A percentile compares a stretch with the other conserved stretches of the same genome.
phyloP scores from a whole-genome alignment of 2,113 vertebrate genomes.

The Penelope pileata region DNA sequence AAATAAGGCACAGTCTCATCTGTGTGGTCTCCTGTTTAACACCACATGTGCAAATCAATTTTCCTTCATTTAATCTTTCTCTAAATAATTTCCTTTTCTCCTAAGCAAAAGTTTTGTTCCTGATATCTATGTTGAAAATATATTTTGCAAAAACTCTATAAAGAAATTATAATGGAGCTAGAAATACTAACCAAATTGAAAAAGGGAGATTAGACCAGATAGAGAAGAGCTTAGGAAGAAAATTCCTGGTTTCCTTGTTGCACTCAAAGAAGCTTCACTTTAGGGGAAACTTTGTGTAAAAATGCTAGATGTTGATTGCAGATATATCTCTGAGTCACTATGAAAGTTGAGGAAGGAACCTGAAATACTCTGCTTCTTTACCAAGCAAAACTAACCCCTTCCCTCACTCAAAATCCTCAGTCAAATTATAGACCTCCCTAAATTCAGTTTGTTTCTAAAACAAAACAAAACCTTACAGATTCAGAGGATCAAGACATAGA shows the following conservation, averaged over 20 bases:
- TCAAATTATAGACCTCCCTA: neutral
- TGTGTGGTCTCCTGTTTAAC: neutral
- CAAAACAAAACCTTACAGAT: no score
- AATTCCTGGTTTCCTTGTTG: neutral
- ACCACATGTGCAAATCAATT: neutral
- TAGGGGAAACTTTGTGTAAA: neutral
- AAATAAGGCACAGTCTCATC: neutral
- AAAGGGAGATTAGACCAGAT: neutral
- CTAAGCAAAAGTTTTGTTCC: neutral
- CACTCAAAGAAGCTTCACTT: neutral
- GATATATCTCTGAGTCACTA: neutral
- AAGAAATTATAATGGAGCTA: neutral
- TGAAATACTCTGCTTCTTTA: neutral
- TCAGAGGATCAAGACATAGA: neutral
- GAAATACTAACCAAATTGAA: neutral
- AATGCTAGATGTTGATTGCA: rapidly evolving
- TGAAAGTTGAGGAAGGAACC: neutral
- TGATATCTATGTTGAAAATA: neutral
- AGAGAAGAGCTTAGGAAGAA: neutral
- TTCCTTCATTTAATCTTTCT: neutral
- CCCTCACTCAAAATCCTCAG: neutral
- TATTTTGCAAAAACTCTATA: neutral
- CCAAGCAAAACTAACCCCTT: neutral
- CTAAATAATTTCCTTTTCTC: neutral
- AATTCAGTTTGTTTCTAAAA: neutral